These are phyloP conservation scores for Drosophila subobscura DNA, from an alignment of 1,140 invertebrate species.

Conservation along the genomic window DNA sequence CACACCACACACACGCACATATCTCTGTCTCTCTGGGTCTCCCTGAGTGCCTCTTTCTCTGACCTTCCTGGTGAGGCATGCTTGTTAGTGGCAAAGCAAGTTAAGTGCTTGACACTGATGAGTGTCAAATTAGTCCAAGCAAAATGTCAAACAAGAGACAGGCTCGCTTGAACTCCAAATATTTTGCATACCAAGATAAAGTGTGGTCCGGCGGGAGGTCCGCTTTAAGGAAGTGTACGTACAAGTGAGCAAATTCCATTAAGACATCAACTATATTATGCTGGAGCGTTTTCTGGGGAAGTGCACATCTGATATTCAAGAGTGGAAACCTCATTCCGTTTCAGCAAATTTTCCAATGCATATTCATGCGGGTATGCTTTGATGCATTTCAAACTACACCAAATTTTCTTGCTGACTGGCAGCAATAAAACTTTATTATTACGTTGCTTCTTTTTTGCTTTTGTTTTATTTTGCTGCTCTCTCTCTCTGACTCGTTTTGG, in stretches of 20 bases:
- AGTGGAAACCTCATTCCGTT: constrained; percentile 9
- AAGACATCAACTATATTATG: neutral
- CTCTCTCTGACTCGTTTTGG: constrained; percentile 17
- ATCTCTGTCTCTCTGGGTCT: no score
- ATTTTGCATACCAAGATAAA: no score
- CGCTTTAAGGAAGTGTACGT: no score
- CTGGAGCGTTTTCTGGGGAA: neutral
- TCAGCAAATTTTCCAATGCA: constrained; percentile 36
- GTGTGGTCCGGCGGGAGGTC: no score
- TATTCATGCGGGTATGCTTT: constrained; percentile 43
- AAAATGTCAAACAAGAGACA: constrained; percentile 5
- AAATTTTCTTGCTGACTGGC: constrained; percentile 35
- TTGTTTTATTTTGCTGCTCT: constrained; percentile 40
- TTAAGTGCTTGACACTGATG: constrained; percentile 6
- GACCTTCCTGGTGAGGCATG: neutral
- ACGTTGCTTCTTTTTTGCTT: constrained; percentile 1
- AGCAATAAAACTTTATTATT: constrained; percentile 14
- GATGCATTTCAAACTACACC: constrained; percentile 31
- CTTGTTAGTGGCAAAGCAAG: constrained; percentile 3
- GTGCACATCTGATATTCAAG: neutral
- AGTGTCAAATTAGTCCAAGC: constrained; percentile 26
- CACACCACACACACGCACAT: no score
- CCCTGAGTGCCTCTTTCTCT: neutral
- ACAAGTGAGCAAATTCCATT: constrained; percentile 1
- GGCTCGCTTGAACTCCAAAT: no score